Evolutionary conservation across 2,888 invertebrate genomes (phyloP).

Genomic region (Pomacea canaliculata): DNA sequence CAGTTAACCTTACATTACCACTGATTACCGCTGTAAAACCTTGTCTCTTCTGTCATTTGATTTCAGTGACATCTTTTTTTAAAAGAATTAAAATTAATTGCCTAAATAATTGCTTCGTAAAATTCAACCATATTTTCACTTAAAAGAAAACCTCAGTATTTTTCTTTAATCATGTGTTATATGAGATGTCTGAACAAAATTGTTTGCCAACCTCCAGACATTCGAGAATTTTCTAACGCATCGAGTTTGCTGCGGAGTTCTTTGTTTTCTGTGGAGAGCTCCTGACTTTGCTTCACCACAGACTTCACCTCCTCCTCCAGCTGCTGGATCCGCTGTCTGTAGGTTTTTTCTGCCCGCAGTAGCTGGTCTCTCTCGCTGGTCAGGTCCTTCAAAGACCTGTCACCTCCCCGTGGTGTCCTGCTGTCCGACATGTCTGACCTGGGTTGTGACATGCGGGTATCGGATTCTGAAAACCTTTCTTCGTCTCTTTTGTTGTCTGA

Average conservation of each 20-base stretch:
- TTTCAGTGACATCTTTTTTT: too few relatives aligned
- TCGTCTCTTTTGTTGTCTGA: too few relatives aligned
- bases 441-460: not conserved
- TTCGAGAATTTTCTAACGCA: slow-evolving; percentile 23
- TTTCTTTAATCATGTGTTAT: too few relatives aligned
- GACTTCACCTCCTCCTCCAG: slow-evolving; percentile 57
- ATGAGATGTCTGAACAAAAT: too few relatives aligned
- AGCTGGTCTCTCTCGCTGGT: slow-evolving; percentile 50
- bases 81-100: too few relatives aligned
- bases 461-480: not conserved
- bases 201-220: too few relatives aligned
- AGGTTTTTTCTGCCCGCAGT: slow-evolving; percentile 47
- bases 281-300: slow-evolving; percentile 50
- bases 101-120: too few relatives aligned
- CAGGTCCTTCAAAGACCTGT: slow-evolving; percentile 47
- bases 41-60: too few relatives aligned
- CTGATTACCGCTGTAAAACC: too few relatives aligned
- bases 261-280: slow-evolving; percentile 48
- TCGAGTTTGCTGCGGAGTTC: slow-evolving; percentile 44
- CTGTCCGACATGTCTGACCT: not conserved
- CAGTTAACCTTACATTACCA: too few relatives aligned
- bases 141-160: too few relatives aligned
- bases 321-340: slow-evolving; percentile 53
- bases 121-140: too few relatives aligned
- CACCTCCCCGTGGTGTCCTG: slow-evolving; percentile 11